Evolutionary conservation across 2,888 invertebrate genomes (phyloP), one percentile per base, ranked within the genome.

Genomic region (Auanema sp.): DNA sequence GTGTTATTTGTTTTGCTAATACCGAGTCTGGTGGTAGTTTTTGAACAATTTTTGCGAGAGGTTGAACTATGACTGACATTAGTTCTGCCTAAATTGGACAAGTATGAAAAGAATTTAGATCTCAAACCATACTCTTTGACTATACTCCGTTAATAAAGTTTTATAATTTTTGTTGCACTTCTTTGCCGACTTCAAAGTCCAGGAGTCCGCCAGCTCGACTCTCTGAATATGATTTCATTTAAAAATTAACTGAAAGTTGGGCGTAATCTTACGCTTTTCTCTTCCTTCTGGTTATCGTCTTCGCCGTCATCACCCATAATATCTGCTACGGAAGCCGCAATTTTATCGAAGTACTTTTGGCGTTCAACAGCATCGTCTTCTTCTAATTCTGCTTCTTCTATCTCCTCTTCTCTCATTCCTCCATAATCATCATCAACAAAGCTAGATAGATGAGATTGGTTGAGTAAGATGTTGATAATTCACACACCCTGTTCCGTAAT

Each of bases 401-500:
- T 56, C 43, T 79, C 77, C 43, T 77, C 72, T 42, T 74, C 71
- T n/a, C 75, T 64, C 64, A 76, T 76, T 23, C 78, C 79, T 49
- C 78, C 80, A 62, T 69, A 78, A 64, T 78, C 78, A 49, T 74
- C 64, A 58, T 79, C 79, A 1, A 77, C 77, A 56, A 64, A 70
- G 16, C 72, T 72, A 63, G 50, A 47, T 47, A 18, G 47, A 47
- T 18, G 6, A 6, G 8, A 24, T 24, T 24, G 18, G 54, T 58
- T 33, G 60, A 66, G 24, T 65, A 61, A 56, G n/a, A n/a, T n/a
- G n/a, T n/a, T n/a, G n/a, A n/a, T n/a, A n/a, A n/a, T 64, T 69
- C 11, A 58, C 74, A 60, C 67, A 76, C 64, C 83, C 84, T 12
- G 81, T 83, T 33, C 84, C 84, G 70, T 86, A 86, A 70, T 83